Evolutionary conservation across 1,140 invertebrate species (phyloP), one percentile per base, ranked within the genome.

Genomic region (Drosophila nigromelanica): DNA sequence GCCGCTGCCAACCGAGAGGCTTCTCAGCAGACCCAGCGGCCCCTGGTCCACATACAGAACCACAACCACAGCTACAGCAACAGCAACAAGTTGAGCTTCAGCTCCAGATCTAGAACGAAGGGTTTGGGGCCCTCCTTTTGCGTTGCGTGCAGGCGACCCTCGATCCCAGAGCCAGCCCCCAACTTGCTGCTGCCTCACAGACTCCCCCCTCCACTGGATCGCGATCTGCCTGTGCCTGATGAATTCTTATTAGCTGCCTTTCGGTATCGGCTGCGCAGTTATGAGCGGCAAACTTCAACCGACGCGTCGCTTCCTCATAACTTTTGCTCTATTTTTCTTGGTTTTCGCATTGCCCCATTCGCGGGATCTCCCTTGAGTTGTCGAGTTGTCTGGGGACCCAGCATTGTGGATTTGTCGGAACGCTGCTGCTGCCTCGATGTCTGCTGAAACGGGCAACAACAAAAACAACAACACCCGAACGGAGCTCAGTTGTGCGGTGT

Each of bases 231-330:
- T 30, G 14, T 50, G 43, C 48, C 58, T 86, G 82, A 86, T 86
- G 82, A 86, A 86, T 86, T 86, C 82, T 86, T 86, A 86, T 86
- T 86, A 86, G 82, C 83, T 82, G 83, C 74, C 78, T 63, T 67
- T 67, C 27, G 62, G 76, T 42, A 39, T 52, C 52, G 48, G 66
- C 60, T 62, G 67, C 40, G 50, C 62, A 59, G 66, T 69, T 69
- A 60, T 62, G 64, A 48, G 82, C 82, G 82, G 82, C 79, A 82
- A 78, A 87, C 82, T 76, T 87, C 82, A 87, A 87, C 83, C 83
- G 76, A 67, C 71, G 82, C 82, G 72, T 73, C 78, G 82, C 83
- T 89, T 87, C 83, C 79, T 89, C 79, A 87, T 89, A 89, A 87
- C 72, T 89, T 89, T 75, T 89, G 83, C 83, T 87, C 83, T 87